Conservation (phyloP, 2,113 vertebrate genomes). For the Bungarus multicinctus region DNA sequence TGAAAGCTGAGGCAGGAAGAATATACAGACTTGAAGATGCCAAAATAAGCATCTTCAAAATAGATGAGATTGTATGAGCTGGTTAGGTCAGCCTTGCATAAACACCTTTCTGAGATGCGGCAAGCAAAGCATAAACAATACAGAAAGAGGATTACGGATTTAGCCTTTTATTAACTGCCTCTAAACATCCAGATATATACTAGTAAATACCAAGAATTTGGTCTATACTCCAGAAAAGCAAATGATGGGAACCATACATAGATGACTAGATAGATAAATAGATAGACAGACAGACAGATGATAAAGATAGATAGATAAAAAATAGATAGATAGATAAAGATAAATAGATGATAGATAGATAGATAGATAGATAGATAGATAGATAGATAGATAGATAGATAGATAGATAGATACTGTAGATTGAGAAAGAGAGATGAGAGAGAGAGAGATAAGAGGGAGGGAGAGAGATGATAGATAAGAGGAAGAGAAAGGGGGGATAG, state of each 20-base stretch:
- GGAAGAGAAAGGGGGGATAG: neutral
- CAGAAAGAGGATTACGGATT: neutral
- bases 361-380: too few species aligned
- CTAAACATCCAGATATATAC: neutral
- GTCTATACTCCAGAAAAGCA: neutral
- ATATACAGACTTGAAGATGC: neutral
- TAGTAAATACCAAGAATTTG: neutral
- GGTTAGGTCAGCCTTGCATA: neutral
- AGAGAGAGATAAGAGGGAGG: too few species aligned
- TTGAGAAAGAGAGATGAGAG: neutral
- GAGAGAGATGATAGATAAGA: neutral
- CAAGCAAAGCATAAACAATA: neutral
- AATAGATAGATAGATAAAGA: too few species aligned
- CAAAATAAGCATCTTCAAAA: neutral
- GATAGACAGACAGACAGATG: too few species aligned
- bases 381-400: too few species aligned
- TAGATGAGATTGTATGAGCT: neutral
- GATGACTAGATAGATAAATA: neutral
- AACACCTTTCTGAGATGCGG: neutral
- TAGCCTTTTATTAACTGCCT: neutral
- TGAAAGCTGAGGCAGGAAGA: neutral
- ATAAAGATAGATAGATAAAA: too few species aligned
- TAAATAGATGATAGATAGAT: too few species aligned
- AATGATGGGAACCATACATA: neutral
- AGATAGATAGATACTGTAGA: too few species aligned